These are phyloP conservation scores for Zaprionus bogoriensis DNA, from an alignment of 2,888 invertebrate species.

Conservation along the genomic window DNA sequence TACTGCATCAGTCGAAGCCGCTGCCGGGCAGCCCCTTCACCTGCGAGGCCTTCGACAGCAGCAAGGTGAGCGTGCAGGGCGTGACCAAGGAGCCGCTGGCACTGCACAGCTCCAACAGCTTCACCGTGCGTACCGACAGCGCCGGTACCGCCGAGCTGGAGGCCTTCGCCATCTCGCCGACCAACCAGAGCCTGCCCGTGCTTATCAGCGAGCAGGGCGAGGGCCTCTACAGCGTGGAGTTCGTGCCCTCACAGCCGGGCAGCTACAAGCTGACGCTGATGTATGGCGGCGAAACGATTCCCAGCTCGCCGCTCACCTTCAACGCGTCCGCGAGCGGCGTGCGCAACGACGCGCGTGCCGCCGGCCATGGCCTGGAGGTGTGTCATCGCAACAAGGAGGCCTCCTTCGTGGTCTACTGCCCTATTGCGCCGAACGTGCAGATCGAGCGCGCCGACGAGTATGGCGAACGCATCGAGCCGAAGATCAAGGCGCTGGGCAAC, in stretches of 20 bases:
- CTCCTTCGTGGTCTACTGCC: slow-evolving; percentile 86
- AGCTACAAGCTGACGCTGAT: slow-evolving; percentile 86
- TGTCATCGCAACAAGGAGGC: slow-evolving; percentile 89
- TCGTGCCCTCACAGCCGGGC: slow-evolving; percentile 92
- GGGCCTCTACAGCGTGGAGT: slow-evolving; percentile 88
- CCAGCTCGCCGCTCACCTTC: slow-evolving; percentile 85
- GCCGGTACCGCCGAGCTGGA: slow-evolving; percentile 94
- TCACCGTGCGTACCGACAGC: slow-evolving; percentile 90
- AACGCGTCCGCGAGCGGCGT: slow-evolving; percentile 85
- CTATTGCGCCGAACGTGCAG: slow-evolving; percentile 86
- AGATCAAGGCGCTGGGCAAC: slow-evolving; percentile 85
- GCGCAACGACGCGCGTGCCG: slow-evolving; percentile 85
- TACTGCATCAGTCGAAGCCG: slow-evolving; percentile 93
- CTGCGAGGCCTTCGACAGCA: slow-evolving; percentile 95
- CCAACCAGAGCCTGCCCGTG: slow-evolving; percentile 91
- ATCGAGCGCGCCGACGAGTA: slow-evolving; percentile 83
- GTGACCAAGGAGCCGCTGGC: slow-evolving; percentile 90
- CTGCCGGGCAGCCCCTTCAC: slow-evolving; percentile 96
- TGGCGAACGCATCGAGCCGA: slow-evolving; percentile 82
- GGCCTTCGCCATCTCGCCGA: slow-evolving; percentile 93
- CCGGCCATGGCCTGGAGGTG: slow-evolving; percentile 87
- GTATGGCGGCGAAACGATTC: slow-evolving; percentile 87
- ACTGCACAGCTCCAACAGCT: slow-evolving; percentile 91
- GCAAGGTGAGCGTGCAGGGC: slow-evolving; percentile 90
- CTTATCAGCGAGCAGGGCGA: slow-evolving; percentile 89